Conservation (phyloP, 2,113 vertebrate genomes). For the Thunnus maccoyii region DNA sequence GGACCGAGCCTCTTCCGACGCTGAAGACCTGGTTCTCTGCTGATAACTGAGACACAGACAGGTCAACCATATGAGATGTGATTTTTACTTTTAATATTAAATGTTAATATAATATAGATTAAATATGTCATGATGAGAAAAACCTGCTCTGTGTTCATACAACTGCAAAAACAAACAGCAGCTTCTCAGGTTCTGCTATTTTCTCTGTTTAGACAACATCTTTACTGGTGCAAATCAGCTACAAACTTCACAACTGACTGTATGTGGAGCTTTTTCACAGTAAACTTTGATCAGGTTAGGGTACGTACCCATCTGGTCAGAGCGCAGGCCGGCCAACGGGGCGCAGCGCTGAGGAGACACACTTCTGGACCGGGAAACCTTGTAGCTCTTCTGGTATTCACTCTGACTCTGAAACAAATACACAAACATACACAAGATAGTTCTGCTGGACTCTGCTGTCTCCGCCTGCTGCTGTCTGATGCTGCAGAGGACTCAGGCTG, state of each 20-base stretch:
- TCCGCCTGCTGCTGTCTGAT: too few species aligned
- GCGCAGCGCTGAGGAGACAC: slow-evolving; percentile 46
- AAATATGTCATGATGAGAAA: background rate
- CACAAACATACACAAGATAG: background rate
- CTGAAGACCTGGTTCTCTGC: slow-evolving; percentile 62
- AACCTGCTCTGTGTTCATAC: too few species aligned
- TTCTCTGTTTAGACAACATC: too few species aligned
- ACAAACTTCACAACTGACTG: background rate
- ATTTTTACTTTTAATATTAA: background rate
- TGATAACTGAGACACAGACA: slow-evolving; percentile 48
- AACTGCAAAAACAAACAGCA: background rate
- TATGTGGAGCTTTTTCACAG: background rate
- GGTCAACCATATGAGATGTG: background rate
- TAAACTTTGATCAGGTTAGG: background rate
- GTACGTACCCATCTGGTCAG: slow-evolving; percentile 46
- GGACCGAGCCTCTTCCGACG: slow-evolving; percentile 12
- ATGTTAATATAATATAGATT: too few species aligned
- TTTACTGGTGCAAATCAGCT: too few species aligned
- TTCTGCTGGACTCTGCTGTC: too few species aligned
- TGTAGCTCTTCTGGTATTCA: slow-evolving; percentile 70
- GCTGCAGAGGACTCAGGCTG: too few species aligned
- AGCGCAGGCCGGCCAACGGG: slow-evolving; percentile 44
- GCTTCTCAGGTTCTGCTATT: too few species aligned
- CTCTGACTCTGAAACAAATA: slow-evolving; percentile 49
- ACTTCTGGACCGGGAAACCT: slow-evolving; percentile 42